Conservation (phyloP, 2,888 invertebrate genomes). For the Chymomyza amoena region DNA sequence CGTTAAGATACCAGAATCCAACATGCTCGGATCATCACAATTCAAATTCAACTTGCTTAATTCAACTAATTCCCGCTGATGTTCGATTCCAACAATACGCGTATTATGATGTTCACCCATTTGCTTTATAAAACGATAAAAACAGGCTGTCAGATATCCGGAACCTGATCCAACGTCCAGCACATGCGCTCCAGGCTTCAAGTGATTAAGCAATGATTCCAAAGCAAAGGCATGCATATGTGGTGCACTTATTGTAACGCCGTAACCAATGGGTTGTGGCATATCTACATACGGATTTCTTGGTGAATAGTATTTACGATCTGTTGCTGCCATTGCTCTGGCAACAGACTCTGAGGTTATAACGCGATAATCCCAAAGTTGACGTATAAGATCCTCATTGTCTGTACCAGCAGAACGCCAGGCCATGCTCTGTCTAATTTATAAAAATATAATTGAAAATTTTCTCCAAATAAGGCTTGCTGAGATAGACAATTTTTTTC, state of each 20-base stretch:
- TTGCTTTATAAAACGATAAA: constrained; percentile 88
- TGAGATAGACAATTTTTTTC: no score
- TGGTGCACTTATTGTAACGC: constrained; percentile 97
- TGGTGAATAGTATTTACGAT: constrained; percentile 89
- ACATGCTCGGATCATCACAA: constrained; percentile 84
- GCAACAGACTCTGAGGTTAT: constrained; percentile 88
- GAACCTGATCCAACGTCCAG: constrained; percentile 97
- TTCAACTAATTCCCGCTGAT: constrained; percentile 89
- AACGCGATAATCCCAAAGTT: constrained; percentile 89
- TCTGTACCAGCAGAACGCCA: constrained; percentile 92
- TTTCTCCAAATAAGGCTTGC: no score
- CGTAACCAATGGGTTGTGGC: constrained; percentile 95
- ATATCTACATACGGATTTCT: constrained; percentile 91
- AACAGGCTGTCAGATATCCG: constrained; percentile 94
- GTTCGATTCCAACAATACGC: constrained; percentile 91
- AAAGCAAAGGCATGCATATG: constrained; percentile 98
- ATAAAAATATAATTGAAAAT: no score
- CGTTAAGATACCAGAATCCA: constrained; percentile 85
- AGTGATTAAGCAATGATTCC: constrained; percentile 88
- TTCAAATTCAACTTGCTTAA: constrained; percentile 88
- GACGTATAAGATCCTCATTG: constrained; percentile 89
- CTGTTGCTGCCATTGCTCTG: constrained; percentile 89
- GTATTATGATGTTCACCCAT: constrained; percentile 78
- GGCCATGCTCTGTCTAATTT: constrained; percentile 84
- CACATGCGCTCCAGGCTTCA: constrained; percentile 87